These are phyloP conservation scores for Dynastes tityus DNA, from an alignment of 2,888 invertebrate genomes.

Conservation along the genomic window DNA sequence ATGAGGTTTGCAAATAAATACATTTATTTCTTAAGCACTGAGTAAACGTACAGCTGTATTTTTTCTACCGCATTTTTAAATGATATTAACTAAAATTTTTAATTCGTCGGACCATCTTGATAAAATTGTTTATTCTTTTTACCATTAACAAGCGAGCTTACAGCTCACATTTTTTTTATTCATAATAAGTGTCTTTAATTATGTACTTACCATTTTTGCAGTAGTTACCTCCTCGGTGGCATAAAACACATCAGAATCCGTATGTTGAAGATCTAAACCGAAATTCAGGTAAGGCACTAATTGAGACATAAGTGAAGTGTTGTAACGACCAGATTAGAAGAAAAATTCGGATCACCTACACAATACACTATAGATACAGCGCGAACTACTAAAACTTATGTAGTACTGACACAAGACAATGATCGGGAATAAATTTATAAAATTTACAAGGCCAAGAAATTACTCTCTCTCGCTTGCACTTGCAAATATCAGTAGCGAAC, in stretches of 20 bases:
- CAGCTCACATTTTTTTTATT: too few species aligned
- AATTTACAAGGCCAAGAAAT: slow-evolving; percentile 50
- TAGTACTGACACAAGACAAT: slow-evolving; percentile 51
- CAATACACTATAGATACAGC: slow-evolving; percentile 3
- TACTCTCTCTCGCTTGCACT: slow-evolving; percentile 18
- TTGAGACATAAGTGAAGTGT: slow-evolving; percentile 56
- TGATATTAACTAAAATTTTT: too few species aligned
- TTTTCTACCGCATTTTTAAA: too few species aligned
- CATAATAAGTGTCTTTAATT: not conserved
- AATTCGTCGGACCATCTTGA: too few species aligned
- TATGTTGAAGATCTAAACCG: slow-evolving; percentile 54
- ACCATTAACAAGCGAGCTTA: too few species aligned
- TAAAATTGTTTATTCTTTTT: too few species aligned
- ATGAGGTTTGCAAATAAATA: too few species aligned
- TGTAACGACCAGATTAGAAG: slow-evolving; percentile 7
- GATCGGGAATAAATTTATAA: slow-evolving; percentile 53
- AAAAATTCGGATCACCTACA: slow-evolving; percentile 4
- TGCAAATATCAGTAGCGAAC: not conserved
- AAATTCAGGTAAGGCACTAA: slow-evolving; percentile 57
- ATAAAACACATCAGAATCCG: slow-evolving; percentile 53
- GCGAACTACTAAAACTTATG: slow-evolving; percentile 34
- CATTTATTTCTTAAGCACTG: too few species aligned
- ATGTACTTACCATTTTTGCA: slow-evolving; percentile 56
- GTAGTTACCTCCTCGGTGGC: slow-evolving; percentile 50
- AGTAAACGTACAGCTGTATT: too few species aligned